Evolutionary conservation across 2,113 vertebrate genomes (phyloP).

Genomic region (Ivindomyrus marchei): DNA sequence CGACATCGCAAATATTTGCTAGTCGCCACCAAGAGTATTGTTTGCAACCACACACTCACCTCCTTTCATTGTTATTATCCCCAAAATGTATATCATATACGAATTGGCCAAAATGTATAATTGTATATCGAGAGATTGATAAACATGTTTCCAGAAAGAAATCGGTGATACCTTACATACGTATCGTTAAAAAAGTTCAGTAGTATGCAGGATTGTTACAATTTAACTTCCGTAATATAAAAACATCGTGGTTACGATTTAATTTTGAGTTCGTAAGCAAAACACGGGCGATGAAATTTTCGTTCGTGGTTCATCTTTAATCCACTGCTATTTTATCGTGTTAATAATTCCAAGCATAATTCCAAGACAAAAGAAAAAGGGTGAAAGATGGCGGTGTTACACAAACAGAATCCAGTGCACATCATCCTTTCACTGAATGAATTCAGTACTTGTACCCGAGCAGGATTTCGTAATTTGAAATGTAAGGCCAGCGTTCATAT

Average conservation of each 20-base stretch:
- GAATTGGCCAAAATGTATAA: not conserved
- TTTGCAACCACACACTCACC: not conserved
- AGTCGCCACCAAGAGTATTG: not conserved
- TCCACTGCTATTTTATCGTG: slow-evolving; percentile 7
- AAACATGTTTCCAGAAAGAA: not conserved
- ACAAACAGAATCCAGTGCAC: not conserved
- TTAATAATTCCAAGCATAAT: not conserved
- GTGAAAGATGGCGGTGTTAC: not conserved
- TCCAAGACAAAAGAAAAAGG: slow-evolving; percentile 7
- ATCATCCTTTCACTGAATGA: not conserved
- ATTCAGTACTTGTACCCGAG: slow-evolving; percentile 1
- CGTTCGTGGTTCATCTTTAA: not conserved
- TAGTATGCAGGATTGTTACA: not conserved
- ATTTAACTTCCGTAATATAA: not conserved
- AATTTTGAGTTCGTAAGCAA: not conserved
- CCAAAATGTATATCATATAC: not conserved
- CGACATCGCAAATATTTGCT: not conserved
- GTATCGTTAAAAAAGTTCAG: not conserved
- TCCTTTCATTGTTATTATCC: not conserved
- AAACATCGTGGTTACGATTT: not conserved
- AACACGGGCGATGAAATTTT: not conserved
- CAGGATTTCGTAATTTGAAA: not conserved
- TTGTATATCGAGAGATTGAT: not conserved
- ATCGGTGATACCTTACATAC: not conserved
- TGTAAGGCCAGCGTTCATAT: not conserved